These are phyloP conservation scores for Diadophis punctatus DNA, from an alignment of 2,113 vertebrate species.

Conservation along the genomic window DNA sequence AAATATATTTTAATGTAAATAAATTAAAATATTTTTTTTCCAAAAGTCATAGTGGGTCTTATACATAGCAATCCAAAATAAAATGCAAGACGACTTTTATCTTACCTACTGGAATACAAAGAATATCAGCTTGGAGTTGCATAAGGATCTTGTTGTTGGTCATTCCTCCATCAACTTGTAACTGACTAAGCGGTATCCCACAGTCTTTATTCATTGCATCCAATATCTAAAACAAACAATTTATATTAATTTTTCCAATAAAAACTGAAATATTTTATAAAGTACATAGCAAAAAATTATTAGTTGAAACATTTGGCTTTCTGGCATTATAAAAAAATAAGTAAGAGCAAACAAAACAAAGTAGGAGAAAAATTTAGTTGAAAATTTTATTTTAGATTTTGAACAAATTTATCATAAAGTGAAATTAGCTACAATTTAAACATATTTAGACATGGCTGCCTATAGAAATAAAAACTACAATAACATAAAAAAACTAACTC, in stretches of 20 bases:
- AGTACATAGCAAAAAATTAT: background rate
- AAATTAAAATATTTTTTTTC: background rate
- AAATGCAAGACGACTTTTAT: background rate
- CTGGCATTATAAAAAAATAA: background rate
- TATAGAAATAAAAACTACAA: background rate
- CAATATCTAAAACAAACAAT: constrained; percentile 77
- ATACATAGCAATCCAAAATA: background rate
- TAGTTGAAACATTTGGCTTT: background rate
- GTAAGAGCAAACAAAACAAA: background rate
- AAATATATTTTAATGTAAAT: background rate
- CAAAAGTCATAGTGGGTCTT: background rate
- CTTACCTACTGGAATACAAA: constrained; percentile 92
- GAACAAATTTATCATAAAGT: background rate
- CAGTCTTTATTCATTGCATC: constrained; percentile 96
- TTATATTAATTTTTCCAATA: background rate
- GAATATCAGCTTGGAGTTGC: constrained; percentile 93
- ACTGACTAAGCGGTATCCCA: constrained; percentile 83
- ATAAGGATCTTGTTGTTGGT: constrained; percentile 88
- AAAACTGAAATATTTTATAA: background rate
- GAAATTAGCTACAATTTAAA: background rate
- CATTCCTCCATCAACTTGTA: constrained; percentile 95
- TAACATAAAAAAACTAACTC: background rate
- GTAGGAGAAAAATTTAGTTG: background rate
- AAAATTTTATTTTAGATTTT: background rate
- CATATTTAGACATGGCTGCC: background rate